Conservation (phyloP, 2,113 vertebrate genomes). For the Phrynosoma blainvillii region DNA sequence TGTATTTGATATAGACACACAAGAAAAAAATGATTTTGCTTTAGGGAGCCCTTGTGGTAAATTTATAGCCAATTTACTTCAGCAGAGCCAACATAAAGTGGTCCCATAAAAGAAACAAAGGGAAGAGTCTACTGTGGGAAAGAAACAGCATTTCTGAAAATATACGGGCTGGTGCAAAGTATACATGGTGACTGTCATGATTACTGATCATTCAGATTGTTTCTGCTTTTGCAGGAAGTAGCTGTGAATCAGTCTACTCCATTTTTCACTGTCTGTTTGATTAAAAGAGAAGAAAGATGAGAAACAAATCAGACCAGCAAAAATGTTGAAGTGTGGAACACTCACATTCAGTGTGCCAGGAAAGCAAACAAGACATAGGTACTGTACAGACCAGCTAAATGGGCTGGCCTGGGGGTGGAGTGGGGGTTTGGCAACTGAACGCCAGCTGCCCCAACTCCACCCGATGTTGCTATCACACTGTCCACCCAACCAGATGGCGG, state of each 20-base stretch:
- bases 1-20: constrained; percentile 2
- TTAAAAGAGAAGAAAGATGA: not conserved
- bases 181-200: not conserved
- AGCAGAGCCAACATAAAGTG: constrained; percentile 7
- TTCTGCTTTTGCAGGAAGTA: not conserved
- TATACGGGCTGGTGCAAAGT: not conserved
- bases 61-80: constrained; percentile 15
- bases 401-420: no score
- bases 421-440: no score
- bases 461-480: no score
- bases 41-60: not conserved
- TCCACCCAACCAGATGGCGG: no score
- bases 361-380: no score
- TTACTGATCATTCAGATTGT: not conserved
- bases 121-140: not conserved
- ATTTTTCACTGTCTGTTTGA: not conserved
- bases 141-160: not conserved
- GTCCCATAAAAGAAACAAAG: not conserved
- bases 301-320: not conserved
- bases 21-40: constrained; percentile 2
- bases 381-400: no score
- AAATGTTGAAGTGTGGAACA: not conserved
- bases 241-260: not conserved
- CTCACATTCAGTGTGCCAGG: not conserved
- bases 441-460: no score